phyloP scores from a whole-genome alignment of 2,797 vertebrate species.

The Morus bassanus region DNA sequence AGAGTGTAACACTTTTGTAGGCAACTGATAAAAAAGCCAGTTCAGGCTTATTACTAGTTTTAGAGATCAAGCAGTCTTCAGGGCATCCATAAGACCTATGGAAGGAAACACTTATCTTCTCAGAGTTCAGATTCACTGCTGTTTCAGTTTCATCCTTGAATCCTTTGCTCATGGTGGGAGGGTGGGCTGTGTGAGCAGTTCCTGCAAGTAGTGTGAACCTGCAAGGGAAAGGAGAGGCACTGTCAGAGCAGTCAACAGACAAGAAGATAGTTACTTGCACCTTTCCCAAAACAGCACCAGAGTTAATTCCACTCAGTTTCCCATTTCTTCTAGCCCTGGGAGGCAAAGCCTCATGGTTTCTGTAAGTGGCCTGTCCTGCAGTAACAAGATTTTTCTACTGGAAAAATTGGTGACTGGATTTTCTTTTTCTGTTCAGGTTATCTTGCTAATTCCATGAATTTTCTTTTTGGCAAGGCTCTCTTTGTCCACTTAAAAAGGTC shows the following conservation, averaged over 20 bases:
- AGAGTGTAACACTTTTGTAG: not conserved
- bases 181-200: not conserved
- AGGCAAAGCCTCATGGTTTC: not conserved
- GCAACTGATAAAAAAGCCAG: not conserved
- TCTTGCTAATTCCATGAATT: not conserved
- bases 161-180: not conserved
- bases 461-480: not conserved
- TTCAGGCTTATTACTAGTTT: not conserved
- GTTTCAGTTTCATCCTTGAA: not conserved
- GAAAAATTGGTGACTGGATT: not conserved
- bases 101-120: not conserved
- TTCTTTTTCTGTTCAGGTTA: not conserved
- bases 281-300: not conserved
- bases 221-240: not conserved
- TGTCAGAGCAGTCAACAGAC: not conserved
- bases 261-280: not conserved
- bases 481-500: not conserved
- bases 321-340: not conserved
- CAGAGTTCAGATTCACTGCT: not conserved
- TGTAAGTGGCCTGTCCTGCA: not conserved
- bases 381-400: not conserved
- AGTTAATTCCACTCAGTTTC: not conserved
- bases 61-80: not conserved
- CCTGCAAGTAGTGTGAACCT: not conserved
- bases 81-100: not conserved